These are phyloP conservation scores for Hybognathus amarus DNA, from an alignment of 2,797 vertebrate species.

Conservation along the genomic window DNA sequence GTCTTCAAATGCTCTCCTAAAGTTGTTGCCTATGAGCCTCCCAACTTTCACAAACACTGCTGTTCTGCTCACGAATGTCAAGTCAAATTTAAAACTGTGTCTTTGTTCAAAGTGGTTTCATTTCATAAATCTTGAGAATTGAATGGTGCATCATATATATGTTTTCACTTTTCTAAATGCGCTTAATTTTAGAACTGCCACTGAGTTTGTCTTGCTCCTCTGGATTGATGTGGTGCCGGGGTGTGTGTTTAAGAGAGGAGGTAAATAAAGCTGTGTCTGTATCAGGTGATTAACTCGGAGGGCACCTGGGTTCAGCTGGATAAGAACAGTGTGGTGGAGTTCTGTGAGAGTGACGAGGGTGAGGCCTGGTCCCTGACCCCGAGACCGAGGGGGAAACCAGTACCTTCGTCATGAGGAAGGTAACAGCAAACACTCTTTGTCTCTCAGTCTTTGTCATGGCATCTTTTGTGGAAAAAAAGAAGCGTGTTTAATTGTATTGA, in stretches of 20 bases:
- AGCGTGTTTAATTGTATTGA: neutral
- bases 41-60: constrained; percentile 69
- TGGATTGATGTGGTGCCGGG: constrained; percentile 17
- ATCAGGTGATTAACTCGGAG: constrained; percentile 97
- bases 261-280: constrained; percentile 77
- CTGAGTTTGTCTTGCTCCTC: constrained; percentile 12
- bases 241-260: constrained; percentile 51
- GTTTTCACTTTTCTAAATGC: neutral
- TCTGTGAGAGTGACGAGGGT: constrained; percentile 99
- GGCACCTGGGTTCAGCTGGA: constrained; percentile 99
- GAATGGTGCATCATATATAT: constrained; percentile 32
- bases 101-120: constrained; percentile 5
- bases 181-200: neutral
- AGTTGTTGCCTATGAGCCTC: constrained; percentile 51
- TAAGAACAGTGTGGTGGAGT: constrained; percentile 99
- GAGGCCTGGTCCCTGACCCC: constrained; percentile 98
- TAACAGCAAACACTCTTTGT: constrained; percentile 69
- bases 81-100: constrained; percentile 25
- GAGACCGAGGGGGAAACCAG: constrained; percentile 96
- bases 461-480: neutral
- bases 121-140: constrained; percentile 11
- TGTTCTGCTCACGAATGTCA: constrained; percentile 42
- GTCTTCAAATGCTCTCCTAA: constrained; percentile 80
- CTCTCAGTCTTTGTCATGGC: neutral
- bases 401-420: constrained; percentile 97